Evolutionary conservation across 1,140 invertebrate genomes (phyloP).

Genomic region (Gyrodactylus salaris): DNA sequence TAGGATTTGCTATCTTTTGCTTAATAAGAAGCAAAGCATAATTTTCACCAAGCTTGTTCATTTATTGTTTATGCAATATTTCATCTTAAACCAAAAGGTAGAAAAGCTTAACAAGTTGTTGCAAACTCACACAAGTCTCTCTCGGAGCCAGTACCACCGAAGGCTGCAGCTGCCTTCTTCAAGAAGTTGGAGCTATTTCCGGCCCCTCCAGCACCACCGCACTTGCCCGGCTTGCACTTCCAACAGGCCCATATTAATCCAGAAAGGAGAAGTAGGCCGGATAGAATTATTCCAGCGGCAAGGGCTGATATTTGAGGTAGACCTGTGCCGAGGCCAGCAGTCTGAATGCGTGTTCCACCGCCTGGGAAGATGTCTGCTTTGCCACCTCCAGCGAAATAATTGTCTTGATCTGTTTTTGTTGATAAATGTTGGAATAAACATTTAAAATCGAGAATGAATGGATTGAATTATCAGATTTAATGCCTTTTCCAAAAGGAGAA

Average conservation of each 20-base stretch:
- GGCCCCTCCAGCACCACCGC: background rate
- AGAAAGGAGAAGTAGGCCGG: background rate
- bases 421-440: too few species aligned
- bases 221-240: slow-evolving; percentile 1
- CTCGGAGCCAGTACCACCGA: background rate
- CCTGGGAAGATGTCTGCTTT: background rate
- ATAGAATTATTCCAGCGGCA: background rate
- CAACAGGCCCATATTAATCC: slow-evolving; percentile 2
- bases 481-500: too few species aligned
- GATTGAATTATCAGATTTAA: too few species aligned
- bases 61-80: too few species aligned
- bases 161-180: background rate
- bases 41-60: too few species aligned
- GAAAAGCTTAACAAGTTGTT: too few species aligned
- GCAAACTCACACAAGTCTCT: background rate
- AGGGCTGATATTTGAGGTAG: background rate
- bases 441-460: too few species aligned
- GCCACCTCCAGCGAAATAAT: background rate
- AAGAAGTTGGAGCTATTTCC: background rate
- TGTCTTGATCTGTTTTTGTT: background rate
- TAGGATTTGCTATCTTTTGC: too few species aligned
- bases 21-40: too few species aligned
- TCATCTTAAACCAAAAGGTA: too few species aligned
- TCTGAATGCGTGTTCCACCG: background rate
- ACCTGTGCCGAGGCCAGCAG: background rate